Evolutionary conservation across 2,888 invertebrate species (phyloP), one percentile per base, ranked within the genome.

Genomic region (Patella caerulea): DNA sequence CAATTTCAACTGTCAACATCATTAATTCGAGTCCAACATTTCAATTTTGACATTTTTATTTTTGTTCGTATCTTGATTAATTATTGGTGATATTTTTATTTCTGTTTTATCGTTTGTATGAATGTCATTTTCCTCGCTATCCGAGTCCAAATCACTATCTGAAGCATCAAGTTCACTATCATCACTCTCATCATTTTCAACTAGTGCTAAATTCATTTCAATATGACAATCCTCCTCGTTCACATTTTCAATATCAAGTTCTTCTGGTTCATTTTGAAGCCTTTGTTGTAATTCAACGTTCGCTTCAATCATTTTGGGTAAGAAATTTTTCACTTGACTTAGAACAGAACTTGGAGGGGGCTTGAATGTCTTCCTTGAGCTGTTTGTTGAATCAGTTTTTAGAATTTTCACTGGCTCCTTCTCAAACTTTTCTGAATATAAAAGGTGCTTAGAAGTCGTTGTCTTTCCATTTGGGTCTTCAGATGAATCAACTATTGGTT

Each of bases 391-490:
- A 24, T 65, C 65, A 12, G 19, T 24, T 24, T 65, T 65, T 24
- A 65, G 24, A 24, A 65, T 17, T 65, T 65, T 65, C 65, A 65
- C 19, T 12, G 65, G 24, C 19, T 65, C 24, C 3, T n/a, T 15
- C 24, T 65, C 19, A 65, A 65, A 65, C 24, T 65, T 65, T 65
- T 65, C 65, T n/a, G 65, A 65, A 65, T 65, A 65, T 65, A 65
- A 65, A 65, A 65, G 65, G 11, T 65, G 65, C 14, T 65, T 65
- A 9, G 65, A 65, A 19, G 65, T 12, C 2, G 24, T 12, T 24
- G 65, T 65, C 24, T 19, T 24, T 24, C 24, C 9, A 65, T 24
- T 65, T 24, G 11, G 11, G 11, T 19, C 3, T 19, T 65, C 24
- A 65, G 15, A 3, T 65, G 19, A 19, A 65, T 65, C 24, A 12